Base-by-base conservation (phyloP, 2,113 vertebrate species). In the Ifrita kowaldi region DNA sequence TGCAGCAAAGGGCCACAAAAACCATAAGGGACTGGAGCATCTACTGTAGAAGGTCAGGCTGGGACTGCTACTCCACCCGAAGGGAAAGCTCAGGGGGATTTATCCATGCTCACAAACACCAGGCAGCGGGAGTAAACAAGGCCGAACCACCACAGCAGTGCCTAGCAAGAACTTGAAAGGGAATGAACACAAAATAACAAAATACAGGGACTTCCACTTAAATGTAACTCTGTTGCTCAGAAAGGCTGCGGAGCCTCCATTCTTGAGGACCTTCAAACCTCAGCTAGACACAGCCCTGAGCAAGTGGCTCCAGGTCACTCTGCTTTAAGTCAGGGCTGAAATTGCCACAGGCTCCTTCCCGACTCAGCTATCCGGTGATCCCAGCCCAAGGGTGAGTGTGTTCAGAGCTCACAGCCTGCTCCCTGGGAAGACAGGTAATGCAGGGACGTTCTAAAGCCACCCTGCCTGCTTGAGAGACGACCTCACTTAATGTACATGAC, bases 111-210 rank as follows among this genome's bases (percentile, higher is more conserved):
- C 16, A 26, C 4, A 33, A 60, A 44, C 3, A 70, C 15, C 20
- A 6, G 33, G 18, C 5, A 3, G 2, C 0, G 3, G 3, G 2
- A 19, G 16, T 5, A 42, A 46, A 18, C 6, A 39, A 16, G 17
- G 24, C 16, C 21, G 50, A 94, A 27, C 4, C 24, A 21, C 6
- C 9, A 15, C 24, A n/a, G 35, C 0, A 4, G 10, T 0, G 15
- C 35, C 14, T 37, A 53, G 35, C 5, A 37, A 47, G 28, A 21
- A 2, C 15, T 18, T 0, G 2, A 62, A 22, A 41, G 11, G 3
- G 21, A 55, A 41, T 4, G 10, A 39, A 50, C 27, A 56, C 17
- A 57, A 60, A 92, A 81, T 47, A 39, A 7, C 28, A 26, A 47
- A 62, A 37, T 3, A 22, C 7, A 16, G 9, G 8, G 20, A 41